phyloP scores from a whole-genome alignment of 2,797 vertebrate genomes.

The Parotocinclus haroldoi region DNA sequence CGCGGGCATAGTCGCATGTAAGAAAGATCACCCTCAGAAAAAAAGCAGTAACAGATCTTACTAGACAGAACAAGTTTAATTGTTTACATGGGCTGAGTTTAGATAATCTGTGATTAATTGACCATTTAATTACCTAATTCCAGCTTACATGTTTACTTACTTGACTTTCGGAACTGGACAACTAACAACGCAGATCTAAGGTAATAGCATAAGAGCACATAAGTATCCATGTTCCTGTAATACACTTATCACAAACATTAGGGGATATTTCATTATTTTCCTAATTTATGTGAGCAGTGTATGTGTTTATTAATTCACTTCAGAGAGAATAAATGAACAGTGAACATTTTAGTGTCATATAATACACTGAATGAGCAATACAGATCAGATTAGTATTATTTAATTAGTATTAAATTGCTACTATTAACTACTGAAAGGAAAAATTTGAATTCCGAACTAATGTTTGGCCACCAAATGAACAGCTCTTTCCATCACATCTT shows the following conservation, averaged over 20 bases:
- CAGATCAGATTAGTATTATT: neutral
- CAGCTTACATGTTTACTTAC: too few species aligned
- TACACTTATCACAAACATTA: too few species aligned
- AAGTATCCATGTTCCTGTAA: conserved; percentile 20
- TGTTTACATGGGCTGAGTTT: neutral
- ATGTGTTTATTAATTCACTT: conserved; percentile 34
- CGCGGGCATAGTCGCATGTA: too few species aligned
- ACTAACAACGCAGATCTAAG: neutral
- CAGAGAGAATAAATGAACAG: conserved; percentile 18
- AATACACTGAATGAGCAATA: conserved; percentile 22
- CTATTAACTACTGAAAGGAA: conserved; percentile 26
- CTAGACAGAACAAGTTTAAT: neutral
- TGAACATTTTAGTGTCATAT: conserved; percentile 28
- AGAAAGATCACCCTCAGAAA: neutral
- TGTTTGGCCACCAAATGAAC: conserved; percentile 10
- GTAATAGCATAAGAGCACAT: neutral
- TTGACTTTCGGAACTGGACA: too few species aligned
- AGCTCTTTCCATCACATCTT: conserved; percentile 1
- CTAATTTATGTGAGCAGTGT: too few species aligned
- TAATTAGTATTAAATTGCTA: conserved; percentile 28
- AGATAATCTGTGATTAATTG: too few species aligned
- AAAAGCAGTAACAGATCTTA: neutral
- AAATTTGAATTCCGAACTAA: conserved; percentile 26
- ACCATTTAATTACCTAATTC: too few species aligned
- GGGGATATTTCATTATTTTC: too few species aligned